These are phyloP conservation scores for Mus minutoides DNA, from an alignment of 2,797 vertebrate species.

Conservation along the genomic window DNA sequence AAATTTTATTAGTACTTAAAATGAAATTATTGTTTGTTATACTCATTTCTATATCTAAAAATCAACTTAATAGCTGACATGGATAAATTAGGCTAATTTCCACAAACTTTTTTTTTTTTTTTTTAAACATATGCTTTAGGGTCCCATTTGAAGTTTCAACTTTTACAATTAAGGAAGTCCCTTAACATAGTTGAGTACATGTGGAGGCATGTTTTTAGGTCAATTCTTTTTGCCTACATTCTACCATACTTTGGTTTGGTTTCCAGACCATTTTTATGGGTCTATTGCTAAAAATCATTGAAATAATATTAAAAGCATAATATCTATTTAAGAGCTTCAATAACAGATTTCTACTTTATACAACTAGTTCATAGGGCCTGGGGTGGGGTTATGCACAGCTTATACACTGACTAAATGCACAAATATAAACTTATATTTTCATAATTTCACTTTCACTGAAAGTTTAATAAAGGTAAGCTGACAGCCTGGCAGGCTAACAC, in stretches of 20 bases:
- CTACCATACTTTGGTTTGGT: conserved; percentile 85
- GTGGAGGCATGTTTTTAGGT: conserved; percentile 80
- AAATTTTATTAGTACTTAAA: conserved; percentile 82
- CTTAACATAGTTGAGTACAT: conserved; percentile 81
- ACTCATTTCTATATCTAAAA: conserved; percentile 84
- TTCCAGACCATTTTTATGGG: conserved; percentile 82
- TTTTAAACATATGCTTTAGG: conserved; percentile 77
- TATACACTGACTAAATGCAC: conserved; percentile 86
- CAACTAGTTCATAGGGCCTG: conserved; percentile 68
- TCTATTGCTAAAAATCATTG: conserved; percentile 82
- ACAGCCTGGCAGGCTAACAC: conserved; percentile 86
- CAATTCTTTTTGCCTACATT: conserved; percentile 79
- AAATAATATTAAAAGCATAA: conserved; percentile 83
- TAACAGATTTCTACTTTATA: conserved; percentile 81
- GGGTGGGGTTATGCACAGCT: conserved; percentile 82
- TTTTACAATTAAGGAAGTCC: conserved; percentile 83
- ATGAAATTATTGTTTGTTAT: conserved; percentile 85
- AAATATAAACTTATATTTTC: conserved; percentile 87
- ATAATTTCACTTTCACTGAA: conserved; percentile 92
- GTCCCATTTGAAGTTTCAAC: conserved; percentile 82
- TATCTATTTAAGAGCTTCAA: conserved; percentile 80
- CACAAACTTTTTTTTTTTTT: conserved; percentile 77
- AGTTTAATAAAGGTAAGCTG: conserved; percentile 90
- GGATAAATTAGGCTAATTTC: conserved; percentile 81
- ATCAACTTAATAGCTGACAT: conserved; percentile 82